Evolutionary conservation across 2,797 vertebrate species (phyloP).

Genomic region (Anisognathus igniventris): DNA sequence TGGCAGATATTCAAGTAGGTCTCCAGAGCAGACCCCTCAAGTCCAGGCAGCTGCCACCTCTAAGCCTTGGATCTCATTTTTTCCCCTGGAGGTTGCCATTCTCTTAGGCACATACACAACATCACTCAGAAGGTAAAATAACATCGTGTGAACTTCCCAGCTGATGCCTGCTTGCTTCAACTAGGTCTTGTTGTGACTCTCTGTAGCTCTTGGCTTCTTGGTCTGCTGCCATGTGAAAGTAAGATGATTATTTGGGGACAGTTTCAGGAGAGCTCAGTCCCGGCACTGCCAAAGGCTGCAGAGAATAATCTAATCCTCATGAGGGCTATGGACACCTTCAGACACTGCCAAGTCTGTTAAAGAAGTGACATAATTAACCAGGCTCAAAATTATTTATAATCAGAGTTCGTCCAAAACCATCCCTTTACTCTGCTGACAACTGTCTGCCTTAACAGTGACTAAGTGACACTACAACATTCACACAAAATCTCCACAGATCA

Average conservation of each 20-base stretch:
- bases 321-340: background rate
- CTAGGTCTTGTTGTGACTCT: background rate
- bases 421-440: background rate
- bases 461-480: background rate
- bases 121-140: background rate
- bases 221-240: background rate
- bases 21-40: background rate
- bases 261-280: background rate
- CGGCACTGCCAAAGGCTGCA: rapidly evolving
- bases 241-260: background rate
- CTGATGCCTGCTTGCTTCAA: background rate
- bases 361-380: background rate
- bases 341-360: background rate
- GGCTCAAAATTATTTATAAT: background rate
- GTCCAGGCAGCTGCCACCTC: background rate
- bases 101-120: background rate
- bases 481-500: background rate
- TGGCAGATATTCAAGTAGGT: background rate
- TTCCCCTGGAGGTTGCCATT: background rate
- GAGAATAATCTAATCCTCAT: background rate
- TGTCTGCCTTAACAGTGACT: background rate
- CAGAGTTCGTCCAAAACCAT: background rate
- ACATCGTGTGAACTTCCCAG: background rate
- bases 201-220: background rate
- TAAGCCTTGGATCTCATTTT: background rate